These are phyloP conservation scores for Bryconaethiops microstoma DNA, from an alignment of 2,797 vertebrate genomes.

Conservation along the genomic window DNA sequence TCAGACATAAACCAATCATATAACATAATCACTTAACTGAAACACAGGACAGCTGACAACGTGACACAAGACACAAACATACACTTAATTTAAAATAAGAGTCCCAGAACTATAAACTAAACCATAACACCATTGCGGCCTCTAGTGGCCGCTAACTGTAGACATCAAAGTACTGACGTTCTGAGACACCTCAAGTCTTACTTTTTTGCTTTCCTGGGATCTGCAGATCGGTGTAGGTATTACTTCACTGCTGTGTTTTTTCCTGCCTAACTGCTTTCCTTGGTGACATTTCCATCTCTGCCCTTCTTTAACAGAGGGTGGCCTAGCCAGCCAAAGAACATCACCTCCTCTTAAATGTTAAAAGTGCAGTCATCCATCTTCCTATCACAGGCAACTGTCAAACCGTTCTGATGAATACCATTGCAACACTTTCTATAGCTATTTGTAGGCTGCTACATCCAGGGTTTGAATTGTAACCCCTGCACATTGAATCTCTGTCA, in stretches of 20 bases:
- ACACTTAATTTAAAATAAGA: too few relatives aligned
- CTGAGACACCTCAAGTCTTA: conserved; percentile 25
- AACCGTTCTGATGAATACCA: conserved; percentile 18
- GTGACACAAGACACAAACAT: too few relatives aligned
- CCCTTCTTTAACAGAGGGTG: conserved; percentile 49
- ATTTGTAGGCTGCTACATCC: conserved; percentile 9
- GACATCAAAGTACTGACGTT: conserved; percentile 17
- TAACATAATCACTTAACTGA: too few relatives aligned
- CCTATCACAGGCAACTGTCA: conserved; percentile 49
- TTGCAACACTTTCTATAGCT: conserved; percentile 21
- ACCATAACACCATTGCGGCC: too few relatives aligned
- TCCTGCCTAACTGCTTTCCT: conserved; percentile 50
- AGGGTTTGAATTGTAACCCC: conserved; percentile 32
- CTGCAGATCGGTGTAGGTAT: conserved; percentile 53
- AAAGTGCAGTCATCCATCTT: conserved; percentile 55
- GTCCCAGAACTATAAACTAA: too few relatives aligned
- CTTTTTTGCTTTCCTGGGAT: conserved; percentile 55
- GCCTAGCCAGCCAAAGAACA: conserved; percentile 34
- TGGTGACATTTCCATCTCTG: conserved; percentile 64
- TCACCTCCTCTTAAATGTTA: conserved; percentile 62
- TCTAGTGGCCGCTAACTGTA: too few relatives aligned
- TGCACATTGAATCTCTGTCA: conserved; percentile 29
- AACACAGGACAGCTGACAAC: too few relatives aligned
- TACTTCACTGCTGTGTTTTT: conserved; percentile 48
- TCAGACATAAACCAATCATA: too few relatives aligned